A percentile compares a stretch with the other conserved stretches of the same genome.
phyloP scores from a whole-genome alignment of 2,113 vertebrate species.

The Nycticebus coucang region DNA sequence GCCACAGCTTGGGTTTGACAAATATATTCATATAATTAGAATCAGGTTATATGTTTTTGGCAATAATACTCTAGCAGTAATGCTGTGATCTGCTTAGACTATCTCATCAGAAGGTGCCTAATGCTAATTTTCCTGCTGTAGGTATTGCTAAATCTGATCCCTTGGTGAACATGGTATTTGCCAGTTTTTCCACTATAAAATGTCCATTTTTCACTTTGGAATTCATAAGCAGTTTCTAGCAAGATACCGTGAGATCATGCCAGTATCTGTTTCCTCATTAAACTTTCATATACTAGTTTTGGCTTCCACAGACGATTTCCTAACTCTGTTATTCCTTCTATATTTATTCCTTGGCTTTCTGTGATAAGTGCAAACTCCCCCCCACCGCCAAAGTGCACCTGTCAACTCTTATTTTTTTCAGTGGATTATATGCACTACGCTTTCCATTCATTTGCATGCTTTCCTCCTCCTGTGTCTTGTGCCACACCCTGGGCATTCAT shows the following conservation, averaged over 20 bases:
- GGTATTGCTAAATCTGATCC: neutral
- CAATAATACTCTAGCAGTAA: neutral
- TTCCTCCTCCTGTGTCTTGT: neutral
- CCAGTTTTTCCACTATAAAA: neutral
- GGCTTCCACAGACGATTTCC: neutral
- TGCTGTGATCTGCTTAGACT: neutral
- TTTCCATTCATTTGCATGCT: neutral
- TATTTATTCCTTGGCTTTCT: neutral
- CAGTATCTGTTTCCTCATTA: neutral
- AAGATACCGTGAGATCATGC: neutral
- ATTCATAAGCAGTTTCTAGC: neutral
- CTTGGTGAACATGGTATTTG: neutral
- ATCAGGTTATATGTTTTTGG: neutral
- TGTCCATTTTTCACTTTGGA: neutral
- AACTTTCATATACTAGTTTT: neutral
- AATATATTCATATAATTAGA: neutral
- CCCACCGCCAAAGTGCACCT: no score
- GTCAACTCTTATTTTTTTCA: neutral
- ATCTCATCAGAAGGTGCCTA: neutral
- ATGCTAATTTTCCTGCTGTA: neutral
- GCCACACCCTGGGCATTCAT: fast-evolving
- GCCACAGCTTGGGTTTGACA: neutral
- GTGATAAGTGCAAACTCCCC: neutral
- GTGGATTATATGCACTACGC: neutral
- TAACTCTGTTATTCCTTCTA: neutral